Conservation (phyloP, 2,113 vertebrate species). For the Nicator chloris region DNA sequence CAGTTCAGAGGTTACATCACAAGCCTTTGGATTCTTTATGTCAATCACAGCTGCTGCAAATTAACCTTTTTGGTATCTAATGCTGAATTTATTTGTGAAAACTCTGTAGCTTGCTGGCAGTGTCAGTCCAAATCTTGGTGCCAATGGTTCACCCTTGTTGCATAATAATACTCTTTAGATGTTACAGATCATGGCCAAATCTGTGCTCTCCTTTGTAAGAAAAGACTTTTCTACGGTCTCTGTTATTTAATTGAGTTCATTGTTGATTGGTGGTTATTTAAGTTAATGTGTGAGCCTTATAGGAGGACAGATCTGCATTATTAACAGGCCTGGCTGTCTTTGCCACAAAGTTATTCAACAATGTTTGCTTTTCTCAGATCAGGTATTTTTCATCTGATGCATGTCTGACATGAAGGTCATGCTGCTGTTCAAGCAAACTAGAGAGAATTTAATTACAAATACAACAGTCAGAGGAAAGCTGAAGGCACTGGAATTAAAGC, state of each 20-base stretch:
- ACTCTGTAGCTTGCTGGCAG: background rate
- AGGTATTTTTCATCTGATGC: background rate
- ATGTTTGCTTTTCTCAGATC: background rate
- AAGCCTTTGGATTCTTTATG: background rate
- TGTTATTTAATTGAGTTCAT: background rate
- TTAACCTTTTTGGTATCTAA: background rate
- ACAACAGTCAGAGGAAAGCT: background rate
- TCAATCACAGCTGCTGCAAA: background rate
- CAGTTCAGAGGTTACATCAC: background rate
- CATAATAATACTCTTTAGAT: background rate
- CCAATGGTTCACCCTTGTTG: background rate
- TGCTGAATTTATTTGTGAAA: background rate
- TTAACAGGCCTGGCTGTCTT: background rate
- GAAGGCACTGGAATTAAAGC: background rate
- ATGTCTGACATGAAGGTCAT: background rate
- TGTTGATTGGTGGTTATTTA: background rate
- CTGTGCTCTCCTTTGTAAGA: background rate
- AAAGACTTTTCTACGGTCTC: background rate
- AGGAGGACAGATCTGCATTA: background rate
- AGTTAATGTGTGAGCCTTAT: background rate
- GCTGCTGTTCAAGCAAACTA: background rate
- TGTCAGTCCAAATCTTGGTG: background rate
- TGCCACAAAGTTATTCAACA: background rate
- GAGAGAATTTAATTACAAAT: background rate
- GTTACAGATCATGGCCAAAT: background rate